Evolutionary conservation across 53 echinoderm and acorn worm species (phyloP), one percentile per base, ranked within the genome.

Genomic region (Patiria pectinifera): DNA sequence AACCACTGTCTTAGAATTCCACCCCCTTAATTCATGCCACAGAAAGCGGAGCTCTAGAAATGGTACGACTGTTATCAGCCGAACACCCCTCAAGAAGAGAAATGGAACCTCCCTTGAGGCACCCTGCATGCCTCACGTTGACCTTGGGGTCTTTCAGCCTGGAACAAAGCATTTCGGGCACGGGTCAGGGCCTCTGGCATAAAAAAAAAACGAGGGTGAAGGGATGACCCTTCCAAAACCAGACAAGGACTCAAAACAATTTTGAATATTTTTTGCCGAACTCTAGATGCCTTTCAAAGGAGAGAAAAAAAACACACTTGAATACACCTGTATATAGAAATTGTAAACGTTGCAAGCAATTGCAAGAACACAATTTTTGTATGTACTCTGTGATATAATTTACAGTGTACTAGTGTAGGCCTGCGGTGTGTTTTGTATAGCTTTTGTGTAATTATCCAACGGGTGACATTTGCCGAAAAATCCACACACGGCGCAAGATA

Each of bases 91-190:
- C 22, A n/a, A 74, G 24, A 74, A 9, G 18, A 74, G 45, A 48
- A 90, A 90, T 90, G 90, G 90, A 80, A 90, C 90, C 62, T 61
- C 80, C 90, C 77, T 45, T 12, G 48, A 81, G 62, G 80, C 80
- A 90, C 81, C 81, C 90, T 90, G 80, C 90, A 90, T 90, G 90
- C 90, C 90, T 90, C 80, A 14, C 63, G 69, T 90, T 90, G 90
- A 90, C 90, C 90, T 90, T 90, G 90, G 80, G 78, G 90, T 90
- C 80, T 66, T 90, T 46, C 48, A 80, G 66, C 81, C 18, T 90
- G 90, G 90, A 90, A 90, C 90, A 90, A 90, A 90, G 90, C 90
- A 90, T 90, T 90, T 90, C 90, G 46, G 23, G 81, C 90, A 90
- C 18, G 90, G 90, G 90, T 90, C 90, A 81, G 90, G 90, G 90